Conservation (phyloP, 1,140 invertebrate species). For the Helicoverpa zea region DNA sequence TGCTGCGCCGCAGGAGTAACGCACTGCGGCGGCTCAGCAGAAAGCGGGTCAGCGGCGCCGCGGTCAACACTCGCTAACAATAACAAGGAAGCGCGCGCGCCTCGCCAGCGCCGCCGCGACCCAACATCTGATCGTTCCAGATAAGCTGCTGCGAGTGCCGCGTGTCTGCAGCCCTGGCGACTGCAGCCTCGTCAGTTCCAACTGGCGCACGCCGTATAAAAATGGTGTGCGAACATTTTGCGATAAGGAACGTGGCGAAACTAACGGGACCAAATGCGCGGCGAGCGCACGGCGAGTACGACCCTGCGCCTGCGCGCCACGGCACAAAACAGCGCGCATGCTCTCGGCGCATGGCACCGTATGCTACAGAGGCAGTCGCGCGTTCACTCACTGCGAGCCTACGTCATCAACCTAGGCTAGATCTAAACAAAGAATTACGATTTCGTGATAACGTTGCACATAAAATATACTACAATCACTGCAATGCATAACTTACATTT, state of each 20-base stretch:
- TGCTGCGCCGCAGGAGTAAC: not conserved
- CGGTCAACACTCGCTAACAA: slow-evolving; percentile 75
- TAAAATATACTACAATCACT: slow-evolving; percentile 6
- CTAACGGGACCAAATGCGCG: slow-evolving; percentile 17
- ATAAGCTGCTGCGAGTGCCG: slow-evolving; percentile 67
- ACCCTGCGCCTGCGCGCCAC: not conserved
- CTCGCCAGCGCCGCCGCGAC: slow-evolving; percentile 60
- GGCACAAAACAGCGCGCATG: not conserved
- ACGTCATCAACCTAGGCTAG: slow-evolving; percentile 58
- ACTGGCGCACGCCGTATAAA: slow-evolving; percentile 52
- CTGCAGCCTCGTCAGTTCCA: slow-evolving; percentile 43
- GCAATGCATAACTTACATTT: not conserved
- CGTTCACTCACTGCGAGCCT: slow-evolving; percentile 1
- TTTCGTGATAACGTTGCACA: slow-evolving; percentile 46
- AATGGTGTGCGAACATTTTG: slow-evolving; percentile 49
- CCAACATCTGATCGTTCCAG: slow-evolving; percentile 75
- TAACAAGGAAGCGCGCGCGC: slow-evolving; percentile 70
- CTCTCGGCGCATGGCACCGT: not conserved
- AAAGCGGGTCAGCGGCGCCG: slow-evolving; percentile 50
- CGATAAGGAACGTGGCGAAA: slow-evolving; percentile 52
- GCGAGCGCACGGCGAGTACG: slow-evolving; percentile 3
- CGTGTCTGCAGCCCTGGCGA: slow-evolving; percentile 35
- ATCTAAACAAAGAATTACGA: slow-evolving; percentile 58
- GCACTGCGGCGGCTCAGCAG: slow-evolving; percentile 4
- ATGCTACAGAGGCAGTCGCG: not conserved